A percentile compares a stretch with the other conserved stretches of the same genome.
Evolutionary conservation across 2,888 invertebrate genomes (phyloP).

Genomic region (Hypselothyrea guttata): DNA sequence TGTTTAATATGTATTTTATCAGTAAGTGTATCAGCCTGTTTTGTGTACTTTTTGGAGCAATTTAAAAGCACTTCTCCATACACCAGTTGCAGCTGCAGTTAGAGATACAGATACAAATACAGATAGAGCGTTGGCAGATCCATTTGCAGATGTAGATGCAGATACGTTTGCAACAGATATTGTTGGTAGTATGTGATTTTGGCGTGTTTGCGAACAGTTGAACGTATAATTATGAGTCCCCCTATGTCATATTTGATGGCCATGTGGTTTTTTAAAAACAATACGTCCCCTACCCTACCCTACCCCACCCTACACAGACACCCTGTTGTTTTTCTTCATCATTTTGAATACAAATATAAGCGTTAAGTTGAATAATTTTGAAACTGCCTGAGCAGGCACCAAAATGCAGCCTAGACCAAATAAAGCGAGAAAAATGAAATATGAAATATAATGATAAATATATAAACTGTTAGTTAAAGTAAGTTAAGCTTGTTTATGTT

Average conservation of each 20-base stretch:
- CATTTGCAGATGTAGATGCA: constrained; percentile 23
- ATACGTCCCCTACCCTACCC: too few relatives aligned
- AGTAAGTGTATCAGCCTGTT: constrained; percentile 63
- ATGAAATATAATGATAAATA: constrained; percentile 4
- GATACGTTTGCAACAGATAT: constrained; percentile 12
- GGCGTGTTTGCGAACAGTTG: constrained; percentile 28
- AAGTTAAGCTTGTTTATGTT: constrained; percentile 43
- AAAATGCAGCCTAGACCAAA: constrained; percentile 73
- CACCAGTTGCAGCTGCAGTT: constrained; percentile 24
- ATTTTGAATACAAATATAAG: not conserved
- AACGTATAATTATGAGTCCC: constrained; percentile 16
- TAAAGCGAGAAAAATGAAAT: constrained; percentile 19
- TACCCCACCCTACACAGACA: too few relatives aligned
- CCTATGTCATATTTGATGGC: constrained; percentile 20
- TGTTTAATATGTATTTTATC: too few relatives aligned
- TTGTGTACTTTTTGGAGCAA: constrained; percentile 29
- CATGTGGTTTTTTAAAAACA: constrained; percentile 10
- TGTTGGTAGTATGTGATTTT: constrained; percentile 11
- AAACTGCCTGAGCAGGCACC: constrained; percentile 49
- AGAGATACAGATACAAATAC: constrained; percentile 23
- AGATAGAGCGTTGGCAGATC: constrained; percentile 23
- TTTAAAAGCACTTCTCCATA: constrained; percentile 47
- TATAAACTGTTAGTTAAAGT: constrained; percentile 31
- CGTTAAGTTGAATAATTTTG: constrained; percentile 20
- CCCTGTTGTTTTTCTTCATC: not conserved